Percentiles rank a stretch among this genome's conserved stretches.
Conservation (phyloP, 2,797 vertebrate species). For the Crenuchus spilurus region DNA sequence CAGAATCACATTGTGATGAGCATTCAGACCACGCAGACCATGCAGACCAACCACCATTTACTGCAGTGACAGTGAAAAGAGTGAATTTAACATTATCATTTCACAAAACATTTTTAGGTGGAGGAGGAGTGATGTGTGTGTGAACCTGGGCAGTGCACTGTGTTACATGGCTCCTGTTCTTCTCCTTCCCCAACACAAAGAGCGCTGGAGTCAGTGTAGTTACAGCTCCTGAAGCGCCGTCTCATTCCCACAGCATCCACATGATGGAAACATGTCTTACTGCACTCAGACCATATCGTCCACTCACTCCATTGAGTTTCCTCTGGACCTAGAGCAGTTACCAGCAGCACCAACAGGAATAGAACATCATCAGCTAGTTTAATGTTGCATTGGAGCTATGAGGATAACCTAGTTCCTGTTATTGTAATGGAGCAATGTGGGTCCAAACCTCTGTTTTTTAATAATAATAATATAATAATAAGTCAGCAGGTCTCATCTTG, state of each 20-base stretch:
- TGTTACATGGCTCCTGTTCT: slow-evolving; percentile 84
- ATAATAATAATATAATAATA: no score
- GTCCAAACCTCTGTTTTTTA: no score
- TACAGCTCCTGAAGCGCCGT: slow-evolving; percentile 79
- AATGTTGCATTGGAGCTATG: no score
- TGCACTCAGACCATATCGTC: slow-evolving; percentile 86
- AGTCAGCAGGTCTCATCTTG: no score
- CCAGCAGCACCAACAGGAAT: neutral
- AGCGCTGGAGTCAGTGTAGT: slow-evolving; percentile 2
- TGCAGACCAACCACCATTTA: slow-evolving; percentile 76
- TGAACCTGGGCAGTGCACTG: slow-evolving; percentile 78
- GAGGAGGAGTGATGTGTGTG: neutral
- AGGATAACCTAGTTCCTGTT: no score
- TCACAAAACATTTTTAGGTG: neutral
- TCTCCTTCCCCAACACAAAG: slow-evolving; percentile 73
- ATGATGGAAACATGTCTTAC: slow-evolving; percentile 82
- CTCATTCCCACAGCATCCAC: slow-evolving; percentile 77
- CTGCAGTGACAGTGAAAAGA: slow-evolving; percentile 59
- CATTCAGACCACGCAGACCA: slow-evolving; percentile 85
- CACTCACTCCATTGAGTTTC: slow-evolving; percentile 76
- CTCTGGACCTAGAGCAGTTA: slow-evolving; percentile 46
- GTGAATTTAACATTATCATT: neutral
- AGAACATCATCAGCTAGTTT: no score
- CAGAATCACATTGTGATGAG: slow-evolving; percentile 82
- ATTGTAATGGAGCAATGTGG: no score